Evolutionary conservation across 1,140 invertebrate species (phyloP).

Genomic region (Nasonia giraulti): DNA sequence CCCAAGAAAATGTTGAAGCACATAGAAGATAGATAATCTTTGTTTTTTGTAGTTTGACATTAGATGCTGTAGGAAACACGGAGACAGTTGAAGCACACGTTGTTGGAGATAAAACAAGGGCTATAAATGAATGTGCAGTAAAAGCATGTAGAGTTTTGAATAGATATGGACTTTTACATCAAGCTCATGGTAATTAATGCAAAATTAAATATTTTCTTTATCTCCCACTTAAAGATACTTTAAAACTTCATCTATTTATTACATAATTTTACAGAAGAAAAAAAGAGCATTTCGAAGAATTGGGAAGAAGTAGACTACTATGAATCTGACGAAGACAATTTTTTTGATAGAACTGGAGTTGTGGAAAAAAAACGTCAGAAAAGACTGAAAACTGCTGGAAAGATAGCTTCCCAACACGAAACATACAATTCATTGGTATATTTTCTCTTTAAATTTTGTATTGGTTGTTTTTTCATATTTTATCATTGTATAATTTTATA

Average conservation of each 20-base stretch:
- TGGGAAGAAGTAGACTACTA: slow-evolving; percentile 94
- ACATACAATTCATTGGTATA: slow-evolving; percentile 88
- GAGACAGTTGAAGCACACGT: slow-evolving; percentile 88
- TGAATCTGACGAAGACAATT: slow-evolving; percentile 97
- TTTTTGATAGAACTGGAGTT: slow-evolving; percentile 93
- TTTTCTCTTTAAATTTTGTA: slow-evolving; percentile 43
- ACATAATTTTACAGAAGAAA: slow-evolving; percentile 72
- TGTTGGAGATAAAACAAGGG: slow-evolving; percentile 94
- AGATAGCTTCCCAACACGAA: slow-evolving; percentile 76
- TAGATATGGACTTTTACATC: slow-evolving; percentile 82
- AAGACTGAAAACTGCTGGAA: slow-evolving; percentile 82
- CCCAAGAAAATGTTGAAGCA: neutral
- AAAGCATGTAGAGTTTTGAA: slow-evolving; percentile 95
- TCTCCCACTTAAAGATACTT: neutral
- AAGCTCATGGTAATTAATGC: slow-evolving; percentile 79
- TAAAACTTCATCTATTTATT: slow-evolving; percentile 2
- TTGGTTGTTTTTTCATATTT: slow-evolving; percentile 8
- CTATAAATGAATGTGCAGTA: slow-evolving; percentile 90
- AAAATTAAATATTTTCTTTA: slow-evolving; percentile 20
- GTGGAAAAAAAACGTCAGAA: slow-evolving; percentile 89
- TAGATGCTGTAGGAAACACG: slow-evolving; percentile 84
- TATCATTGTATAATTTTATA: neutral
- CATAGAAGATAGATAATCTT: neutral
- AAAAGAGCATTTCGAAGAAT: slow-evolving; percentile 81
- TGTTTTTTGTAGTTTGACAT: slow-evolving; percentile 77